A percentile compares a stretch with the other conserved stretches of the same genome.
Conservation (phyloP, 2,797 vertebrate genomes). For the Neosilurus hyrtlii region DNA sequence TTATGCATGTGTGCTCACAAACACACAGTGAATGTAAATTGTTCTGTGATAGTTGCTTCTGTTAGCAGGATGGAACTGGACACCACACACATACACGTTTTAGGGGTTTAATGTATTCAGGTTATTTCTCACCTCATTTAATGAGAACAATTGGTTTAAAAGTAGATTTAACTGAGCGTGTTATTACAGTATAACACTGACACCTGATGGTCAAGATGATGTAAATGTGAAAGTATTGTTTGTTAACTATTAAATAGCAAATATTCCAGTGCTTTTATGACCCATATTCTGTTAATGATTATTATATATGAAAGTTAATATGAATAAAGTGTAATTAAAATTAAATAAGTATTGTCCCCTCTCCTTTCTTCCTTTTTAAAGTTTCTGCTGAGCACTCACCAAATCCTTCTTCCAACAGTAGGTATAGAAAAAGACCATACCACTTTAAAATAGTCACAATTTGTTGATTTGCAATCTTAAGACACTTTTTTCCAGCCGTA, state of each 20-base stretch:
- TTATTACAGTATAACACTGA: slow-evolving; percentile 63
- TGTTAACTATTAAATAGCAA: background rate
- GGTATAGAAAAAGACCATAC: no score
- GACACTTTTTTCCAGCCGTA: no score
- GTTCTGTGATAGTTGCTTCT: background rate
- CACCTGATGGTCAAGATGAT: slow-evolving; percentile 65
- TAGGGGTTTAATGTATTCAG: background rate
- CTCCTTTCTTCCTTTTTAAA: background rate
- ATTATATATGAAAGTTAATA: background rate
- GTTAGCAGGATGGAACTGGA: slow-evolving; percentile 4
- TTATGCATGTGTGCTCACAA: background rate
- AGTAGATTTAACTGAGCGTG: slow-evolving; percentile 67
- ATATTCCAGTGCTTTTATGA: background rate
- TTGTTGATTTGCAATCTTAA: no score
- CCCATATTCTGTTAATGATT: background rate
- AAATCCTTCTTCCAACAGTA: background rate
- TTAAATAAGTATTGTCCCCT: background rate
- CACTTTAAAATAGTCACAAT: no score
- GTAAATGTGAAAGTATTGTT: slow-evolving; percentile 18
- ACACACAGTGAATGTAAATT: slow-evolving; percentile 12
- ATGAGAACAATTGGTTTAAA: slow-evolving; percentile 75
- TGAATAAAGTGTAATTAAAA: background rate
- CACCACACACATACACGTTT: background rate
- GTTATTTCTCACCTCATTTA: slow-evolving; percentile 31
- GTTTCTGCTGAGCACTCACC: background rate